A percentile compares a stretch with the other conserved stretches of the same genome.
phyloP scores from a whole-genome alignment of 2,113 vertebrate genomes.

The Sinocyclocheilus anophthalmus region DNA sequence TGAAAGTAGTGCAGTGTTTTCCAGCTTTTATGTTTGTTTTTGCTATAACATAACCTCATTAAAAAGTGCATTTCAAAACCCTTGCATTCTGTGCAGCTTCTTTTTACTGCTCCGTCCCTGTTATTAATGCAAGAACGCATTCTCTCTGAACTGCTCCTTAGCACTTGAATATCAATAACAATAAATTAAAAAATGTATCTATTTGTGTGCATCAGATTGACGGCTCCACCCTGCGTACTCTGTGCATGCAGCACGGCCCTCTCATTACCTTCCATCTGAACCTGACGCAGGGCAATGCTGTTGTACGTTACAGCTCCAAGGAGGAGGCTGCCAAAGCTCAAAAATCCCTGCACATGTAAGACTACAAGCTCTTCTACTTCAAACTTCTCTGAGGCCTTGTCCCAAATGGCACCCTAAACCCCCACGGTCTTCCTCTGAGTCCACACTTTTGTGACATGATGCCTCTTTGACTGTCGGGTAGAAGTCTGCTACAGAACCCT shows the following conservation, averaged over 20 bases:
- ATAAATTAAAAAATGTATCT: neutral
- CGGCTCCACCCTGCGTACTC: conserved; percentile 94
- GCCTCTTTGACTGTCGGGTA: too few relatives aligned
- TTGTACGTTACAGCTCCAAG: conserved; percentile 99
- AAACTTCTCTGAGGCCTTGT: neutral
- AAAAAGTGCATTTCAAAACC: neutral
- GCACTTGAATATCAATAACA: neutral
- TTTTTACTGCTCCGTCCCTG: neutral
- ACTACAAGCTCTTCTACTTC: neutral
- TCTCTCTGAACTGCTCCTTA: neutral
- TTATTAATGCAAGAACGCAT: conserved; percentile 13
- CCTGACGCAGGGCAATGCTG: conserved; percentile 96
- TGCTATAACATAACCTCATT: too few relatives aligned
- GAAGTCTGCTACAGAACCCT: too few relatives aligned
- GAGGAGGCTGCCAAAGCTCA: conserved; percentile 97
- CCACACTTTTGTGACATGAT: too few relatives aligned
- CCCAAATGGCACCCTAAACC: neutral
- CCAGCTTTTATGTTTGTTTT: neutral
- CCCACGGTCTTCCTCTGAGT: too few relatives aligned
- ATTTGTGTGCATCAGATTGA: conserved; percentile 83
- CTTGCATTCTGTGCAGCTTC: too few relatives aligned
- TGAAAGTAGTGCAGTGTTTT: neutral
- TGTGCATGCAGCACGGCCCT: conserved; percentile 97
- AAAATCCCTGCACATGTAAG: conserved; percentile 98
- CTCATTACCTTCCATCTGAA: conserved; percentile 99